A percentile compares a stretch with the other conserved stretches of the same genome.
Evolutionary conservation across 2,797 vertebrate genomes (phyloP).

Genomic region (Melanotaenia maccullochi): DNA sequence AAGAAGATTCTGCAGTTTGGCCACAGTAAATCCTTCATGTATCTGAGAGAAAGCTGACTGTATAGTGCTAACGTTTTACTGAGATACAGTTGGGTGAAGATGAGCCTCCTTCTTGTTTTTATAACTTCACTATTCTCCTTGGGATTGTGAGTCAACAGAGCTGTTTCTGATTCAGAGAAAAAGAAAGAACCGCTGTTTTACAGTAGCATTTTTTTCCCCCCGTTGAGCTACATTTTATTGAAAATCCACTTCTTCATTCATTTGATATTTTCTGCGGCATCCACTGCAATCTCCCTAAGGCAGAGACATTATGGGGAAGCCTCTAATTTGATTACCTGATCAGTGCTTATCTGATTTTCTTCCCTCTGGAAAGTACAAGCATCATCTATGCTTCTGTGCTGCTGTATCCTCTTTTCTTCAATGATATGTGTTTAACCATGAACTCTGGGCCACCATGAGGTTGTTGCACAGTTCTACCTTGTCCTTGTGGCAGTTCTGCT

Average conservation of each 20-base stretch:
- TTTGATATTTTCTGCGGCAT: constrained; percentile 55
- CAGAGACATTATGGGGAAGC: constrained; percentile 63
- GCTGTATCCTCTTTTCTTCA: constrained; percentile 40
- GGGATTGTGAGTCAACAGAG: constrained; percentile 60
- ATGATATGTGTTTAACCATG: constrained; percentile 52
- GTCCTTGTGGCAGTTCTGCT: constrained; percentile 62
- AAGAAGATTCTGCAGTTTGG: constrained; percentile 25
- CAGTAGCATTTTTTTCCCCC: constrained; percentile 2
- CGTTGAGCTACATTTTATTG: constrained; percentile 38
- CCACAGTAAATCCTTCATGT: constrained; percentile 8
- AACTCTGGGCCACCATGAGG: constrained; percentile 55
- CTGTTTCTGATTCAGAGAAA: constrained; percentile 31
- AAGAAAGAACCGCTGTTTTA: constrained; percentile 38
- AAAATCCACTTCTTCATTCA: constrained; percentile 38
- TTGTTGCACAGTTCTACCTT: constrained; percentile 50
- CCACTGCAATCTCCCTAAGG: constrained; percentile 52
- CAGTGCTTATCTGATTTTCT: constrained; percentile 68
- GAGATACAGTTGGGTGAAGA: constrained; percentile 32
- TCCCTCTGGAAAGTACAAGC: constrained; percentile 50
- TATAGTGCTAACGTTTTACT: constrained; percentile 11
- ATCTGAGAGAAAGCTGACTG: background rate
- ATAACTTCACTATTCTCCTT: constrained; percentile 41
- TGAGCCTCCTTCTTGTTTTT: constrained; percentile 44
- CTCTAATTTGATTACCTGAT: constrained; percentile 74
- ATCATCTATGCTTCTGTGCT: constrained; percentile 50